Percentiles rank a stretch among this genome's conserved stretches.
phyloP scores from a whole-genome alignment of 1,140 invertebrate species.

The Phymorhynchus buccinoides region DNA sequence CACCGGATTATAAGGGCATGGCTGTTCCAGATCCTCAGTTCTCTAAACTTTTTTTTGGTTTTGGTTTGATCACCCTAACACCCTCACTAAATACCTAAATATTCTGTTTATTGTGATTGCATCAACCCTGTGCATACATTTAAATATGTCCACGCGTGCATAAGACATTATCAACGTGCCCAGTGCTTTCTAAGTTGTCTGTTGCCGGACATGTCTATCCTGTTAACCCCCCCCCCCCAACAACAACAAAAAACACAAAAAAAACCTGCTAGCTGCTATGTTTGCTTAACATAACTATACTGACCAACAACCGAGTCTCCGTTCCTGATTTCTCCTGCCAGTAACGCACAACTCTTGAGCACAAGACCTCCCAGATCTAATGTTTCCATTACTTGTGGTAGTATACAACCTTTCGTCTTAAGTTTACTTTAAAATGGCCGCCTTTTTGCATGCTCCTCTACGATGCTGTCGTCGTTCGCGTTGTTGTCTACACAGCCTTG shows the following conservation, averaged over 20 bases:
- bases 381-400: neutral
- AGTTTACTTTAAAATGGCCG: too few species aligned
- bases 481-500: neutral
- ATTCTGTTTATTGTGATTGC: neutral
- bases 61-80: neutral
- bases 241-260: too few species aligned
- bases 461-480: neutral
- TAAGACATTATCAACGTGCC: too few species aligned
- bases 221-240: too few species aligned
- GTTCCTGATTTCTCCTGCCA: too few species aligned
- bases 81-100: neutral
- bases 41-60: neutral
- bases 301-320: too few species aligned
- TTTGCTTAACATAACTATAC: too few species aligned
- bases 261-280: too few species aligned
- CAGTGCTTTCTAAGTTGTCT: too few species aligned
- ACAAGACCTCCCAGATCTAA: neutral
- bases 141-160: too few species aligned
- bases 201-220: too few species aligned
- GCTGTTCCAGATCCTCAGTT: neutral
- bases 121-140: neutral
- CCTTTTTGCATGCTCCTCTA: neutral
- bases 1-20: neutral
- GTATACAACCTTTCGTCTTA: neutral
- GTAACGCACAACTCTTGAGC: neutral